These are phyloP conservation scores for Corythaeola cristata DNA, from an alignment of 2,113 vertebrate genomes.

Conservation along the genomic window DNA sequence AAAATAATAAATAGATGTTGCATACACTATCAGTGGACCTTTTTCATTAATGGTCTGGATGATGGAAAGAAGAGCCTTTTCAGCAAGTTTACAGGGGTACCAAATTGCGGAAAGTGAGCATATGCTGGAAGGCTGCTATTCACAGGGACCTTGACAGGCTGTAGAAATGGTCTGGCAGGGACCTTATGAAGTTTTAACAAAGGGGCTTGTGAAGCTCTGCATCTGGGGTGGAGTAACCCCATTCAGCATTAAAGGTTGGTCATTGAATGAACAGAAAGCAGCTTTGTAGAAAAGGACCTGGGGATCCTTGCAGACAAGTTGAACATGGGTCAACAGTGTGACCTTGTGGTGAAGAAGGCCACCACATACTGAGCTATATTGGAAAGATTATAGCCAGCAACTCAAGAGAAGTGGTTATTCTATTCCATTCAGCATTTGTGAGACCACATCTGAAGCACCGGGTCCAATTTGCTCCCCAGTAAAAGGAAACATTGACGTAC, in stretches of 20 bases:
- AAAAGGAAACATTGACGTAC: conserved; percentile 2
- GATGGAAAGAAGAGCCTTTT: background rate
- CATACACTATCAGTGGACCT: background rate
- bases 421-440: background rate
- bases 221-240: background rate
- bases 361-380: background rate
- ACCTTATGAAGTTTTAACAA: background rate
- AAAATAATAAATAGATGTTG: background rate
- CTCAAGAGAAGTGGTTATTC: background rate
- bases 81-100: background rate
- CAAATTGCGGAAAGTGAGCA: background rate
- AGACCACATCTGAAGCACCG: background rate
- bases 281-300: background rate
- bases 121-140: background rate
- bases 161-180: background rate
- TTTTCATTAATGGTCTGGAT: background rate
- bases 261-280: background rate
- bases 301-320: background rate
- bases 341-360: conserved; percentile 14
- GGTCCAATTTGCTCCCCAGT: conserved; percentile 1
- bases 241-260: background rate
- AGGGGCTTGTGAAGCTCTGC: background rate
- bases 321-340: conserved; percentile 15
- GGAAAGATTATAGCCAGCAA: background rate
- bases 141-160: background rate